Evolutionary conservation across 2,113 vertebrate genomes (phyloP).

Genomic region (Empidonax traillii): DNA sequence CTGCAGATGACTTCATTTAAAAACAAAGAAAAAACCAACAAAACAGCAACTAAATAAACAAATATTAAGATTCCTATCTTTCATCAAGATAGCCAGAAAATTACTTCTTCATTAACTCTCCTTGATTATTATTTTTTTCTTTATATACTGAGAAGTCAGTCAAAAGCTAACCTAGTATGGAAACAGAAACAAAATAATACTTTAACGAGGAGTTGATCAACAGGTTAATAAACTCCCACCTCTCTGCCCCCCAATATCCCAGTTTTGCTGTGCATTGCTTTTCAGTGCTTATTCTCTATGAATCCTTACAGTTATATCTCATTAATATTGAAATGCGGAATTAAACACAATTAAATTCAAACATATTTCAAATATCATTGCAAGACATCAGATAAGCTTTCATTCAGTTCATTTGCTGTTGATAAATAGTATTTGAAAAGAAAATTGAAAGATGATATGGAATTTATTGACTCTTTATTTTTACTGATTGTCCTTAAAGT

Average conservation of each 20-base stretch:
- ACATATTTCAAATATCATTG: neutral
- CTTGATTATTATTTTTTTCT: neutral
- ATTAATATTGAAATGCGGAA: neutral
- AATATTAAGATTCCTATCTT: neutral
- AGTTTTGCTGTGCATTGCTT: neutral
- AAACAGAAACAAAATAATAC: neutral
- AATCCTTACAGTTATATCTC: neutral
- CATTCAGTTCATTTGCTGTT: neutral
- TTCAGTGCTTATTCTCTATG: neutral
- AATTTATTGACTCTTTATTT: neutral
- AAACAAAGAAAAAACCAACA: neutral
- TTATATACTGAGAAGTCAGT: neutral
- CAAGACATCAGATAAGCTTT: neutral
- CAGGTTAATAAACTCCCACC: neutral
- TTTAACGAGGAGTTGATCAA: neutral
- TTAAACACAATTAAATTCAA: neutral
- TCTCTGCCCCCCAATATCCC: rapidly evolving
- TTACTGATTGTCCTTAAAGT: neutral
- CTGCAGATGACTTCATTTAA: neutral
- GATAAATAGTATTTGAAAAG: neutral
- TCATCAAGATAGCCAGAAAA: neutral
- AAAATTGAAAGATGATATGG: neutral
- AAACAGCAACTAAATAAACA: neutral
- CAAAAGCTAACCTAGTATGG: neutral
- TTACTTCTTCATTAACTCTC: neutral